Percentiles rank a stretch among this genome's conserved stretches.
These are phyloP conservation scores for Steinernema hermaphroditum DNA, from an alignment of 2,888 invertebrate genomes.

Conservation along the genomic window DNA sequence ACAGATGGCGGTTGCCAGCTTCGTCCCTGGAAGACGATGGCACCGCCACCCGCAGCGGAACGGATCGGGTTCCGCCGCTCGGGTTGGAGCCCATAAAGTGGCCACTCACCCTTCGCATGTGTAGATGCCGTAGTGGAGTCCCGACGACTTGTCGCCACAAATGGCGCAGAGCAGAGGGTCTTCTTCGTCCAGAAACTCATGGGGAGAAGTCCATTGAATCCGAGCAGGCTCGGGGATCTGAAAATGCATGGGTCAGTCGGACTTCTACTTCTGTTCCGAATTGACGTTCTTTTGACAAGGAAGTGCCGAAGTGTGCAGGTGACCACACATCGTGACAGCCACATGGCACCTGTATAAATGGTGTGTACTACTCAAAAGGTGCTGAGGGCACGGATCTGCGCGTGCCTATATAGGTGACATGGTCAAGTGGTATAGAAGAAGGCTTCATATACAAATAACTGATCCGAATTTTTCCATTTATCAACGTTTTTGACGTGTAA, in stretches of 20 bases:
- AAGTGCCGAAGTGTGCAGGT: too few relatives aligned
- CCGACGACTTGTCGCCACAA: slow-evolving; percentile 95
- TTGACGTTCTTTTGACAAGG: too few relatives aligned
- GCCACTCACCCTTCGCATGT: slow-evolving; percentile 87
- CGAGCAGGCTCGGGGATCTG: background rate
- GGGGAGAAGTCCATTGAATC: background rate
- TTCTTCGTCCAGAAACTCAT: background rate
- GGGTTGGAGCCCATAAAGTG: background rate
- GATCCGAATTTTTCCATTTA: background rate
- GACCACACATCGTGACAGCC: too few relatives aligned
- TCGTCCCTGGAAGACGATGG: slow-evolving; percentile 21
- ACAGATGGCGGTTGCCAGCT: slow-evolving; percentile 24
- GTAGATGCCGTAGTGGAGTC: slow-evolving; percentile 95
- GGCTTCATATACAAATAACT: background rate
- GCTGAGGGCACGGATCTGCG: too few relatives aligned
- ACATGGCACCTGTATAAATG: too few relatives aligned
- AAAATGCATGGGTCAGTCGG: too few relatives aligned
- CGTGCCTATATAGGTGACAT: too few relatives aligned
- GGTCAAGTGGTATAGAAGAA: background rate
- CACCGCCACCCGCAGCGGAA: background rate
- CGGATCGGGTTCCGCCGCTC: slow-evolving; percentile 9
- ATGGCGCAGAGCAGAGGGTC: slow-evolving; percentile 80
- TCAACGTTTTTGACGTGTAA: background rate
- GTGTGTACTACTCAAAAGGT: too few relatives aligned
- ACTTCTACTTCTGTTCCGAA: too few relatives aligned